Conservation (phyloP, 1,140 invertebrate genomes). For the Caenorhabditis remanei region DNA sequence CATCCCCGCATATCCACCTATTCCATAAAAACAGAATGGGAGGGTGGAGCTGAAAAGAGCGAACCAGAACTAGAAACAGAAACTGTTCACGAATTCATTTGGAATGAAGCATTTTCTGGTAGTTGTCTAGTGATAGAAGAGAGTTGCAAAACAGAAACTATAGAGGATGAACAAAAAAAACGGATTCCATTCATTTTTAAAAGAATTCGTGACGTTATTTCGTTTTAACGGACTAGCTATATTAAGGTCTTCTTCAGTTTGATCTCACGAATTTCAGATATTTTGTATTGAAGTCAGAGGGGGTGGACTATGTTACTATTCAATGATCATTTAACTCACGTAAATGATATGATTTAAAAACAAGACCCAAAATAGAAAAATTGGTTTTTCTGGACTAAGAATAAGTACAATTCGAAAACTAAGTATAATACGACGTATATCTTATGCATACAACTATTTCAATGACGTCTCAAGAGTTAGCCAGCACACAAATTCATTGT, state of each 20-base stretch:
- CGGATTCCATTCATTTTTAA: slow-evolving; percentile 53
- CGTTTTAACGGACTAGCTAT: not conserved
- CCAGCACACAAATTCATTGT: not conserved
- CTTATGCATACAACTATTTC: slow-evolving; percentile 3
- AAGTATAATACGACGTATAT: not conserved
- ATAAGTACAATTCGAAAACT: not conserved
- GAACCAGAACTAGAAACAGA: not conserved
- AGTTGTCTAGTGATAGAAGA: not conserved
- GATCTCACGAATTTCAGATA: slow-evolving; percentile 9
- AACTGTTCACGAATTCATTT: slow-evolving; percentile 53
- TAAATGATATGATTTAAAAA: not conserved
- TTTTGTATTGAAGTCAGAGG: slow-evolving; percentile 1
- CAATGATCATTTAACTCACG: not conserved
- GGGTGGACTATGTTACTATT: not conserved
- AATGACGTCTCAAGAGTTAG: not conserved
- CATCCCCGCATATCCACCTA: not conserved
- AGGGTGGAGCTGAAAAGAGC: not conserved
- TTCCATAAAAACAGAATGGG: slow-evolving; percentile 4
- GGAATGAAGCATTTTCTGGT: not conserved
- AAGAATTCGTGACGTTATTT: slow-evolving; percentile 29
- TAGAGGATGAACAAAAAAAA: not conserved
- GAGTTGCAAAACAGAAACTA: slow-evolving; percentile 51
- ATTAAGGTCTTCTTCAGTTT: slow-evolving; percentile 3
- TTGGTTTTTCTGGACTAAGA: not conserved
- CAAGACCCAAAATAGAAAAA: not conserved